Conservation (phyloP, 2,888 invertebrate species). For the Epirrhoe alternata region DNA sequence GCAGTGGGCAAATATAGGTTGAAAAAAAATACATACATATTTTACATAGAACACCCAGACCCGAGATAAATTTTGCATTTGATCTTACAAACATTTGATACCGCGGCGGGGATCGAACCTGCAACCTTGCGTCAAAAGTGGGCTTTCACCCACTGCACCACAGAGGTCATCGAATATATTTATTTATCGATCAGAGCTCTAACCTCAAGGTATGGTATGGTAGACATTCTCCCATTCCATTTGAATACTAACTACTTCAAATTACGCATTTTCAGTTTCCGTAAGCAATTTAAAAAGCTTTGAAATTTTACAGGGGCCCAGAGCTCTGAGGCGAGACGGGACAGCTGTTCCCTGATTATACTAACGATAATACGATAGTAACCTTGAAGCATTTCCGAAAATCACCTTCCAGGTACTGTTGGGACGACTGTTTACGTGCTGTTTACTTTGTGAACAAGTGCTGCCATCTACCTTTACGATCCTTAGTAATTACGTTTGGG, state of each 20-base stretch:
- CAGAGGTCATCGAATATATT: no score
- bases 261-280: constrained; percentile 12
- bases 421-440: constrained; percentile 15
- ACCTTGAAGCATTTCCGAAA: constrained; percentile 49
- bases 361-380: constrained; percentile 65
- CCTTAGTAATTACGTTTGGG: background rate
- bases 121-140: no score
- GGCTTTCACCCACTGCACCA: no score
- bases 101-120: no score
- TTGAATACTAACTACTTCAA: background rate
- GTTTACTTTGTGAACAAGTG: background rate
- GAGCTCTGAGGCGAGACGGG: constrained; percentile 38
- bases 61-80: no score
- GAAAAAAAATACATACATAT: no score
- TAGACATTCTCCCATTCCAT: no score
- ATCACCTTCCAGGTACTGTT: constrained; percentile 34
- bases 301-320: constrained; percentile 22
- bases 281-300: constrained; percentile 26
- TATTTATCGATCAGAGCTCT: no score
- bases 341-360: constrained; percentile 63
- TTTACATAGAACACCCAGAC: no score
- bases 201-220: no score
- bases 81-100: no score
- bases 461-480: background rate
- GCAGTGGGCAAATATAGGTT: no score